Conservation (phyloP, 2,888 invertebrate genomes). For the Pimpla rufipes region DNA sequence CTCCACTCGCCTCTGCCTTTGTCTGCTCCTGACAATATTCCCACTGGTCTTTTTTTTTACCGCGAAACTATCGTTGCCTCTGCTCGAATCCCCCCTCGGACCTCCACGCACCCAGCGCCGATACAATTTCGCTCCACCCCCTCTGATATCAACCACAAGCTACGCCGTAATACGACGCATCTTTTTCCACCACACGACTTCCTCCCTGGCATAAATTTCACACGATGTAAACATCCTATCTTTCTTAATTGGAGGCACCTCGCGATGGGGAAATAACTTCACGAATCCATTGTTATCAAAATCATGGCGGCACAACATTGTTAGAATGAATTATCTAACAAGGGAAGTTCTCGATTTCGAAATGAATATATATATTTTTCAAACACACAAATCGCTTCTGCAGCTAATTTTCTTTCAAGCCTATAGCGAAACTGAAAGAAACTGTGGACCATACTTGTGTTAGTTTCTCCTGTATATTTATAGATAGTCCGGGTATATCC, state of each 20-base stretch:
- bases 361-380: not conserved
- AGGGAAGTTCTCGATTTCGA: not conserved
- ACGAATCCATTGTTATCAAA: not conserved
- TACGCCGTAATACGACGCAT: conserved; percentile 5
- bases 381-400: not conserved
- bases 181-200: conserved; percentile 8
- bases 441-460: conserved; percentile 15
- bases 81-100: conserved; percentile 31
- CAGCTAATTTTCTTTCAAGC: not conserved
- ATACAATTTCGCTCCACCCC: conserved; percentile 64
- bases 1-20: conserved; percentile 71
- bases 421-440: not conserved
- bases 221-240: not conserved
- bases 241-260: not conserved
- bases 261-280: not conserved
- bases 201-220: conserved; percentile 15
- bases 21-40: conserved; percentile 72
- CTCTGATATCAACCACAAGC: conserved; percentile 62
- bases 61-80: conserved; percentile 48
- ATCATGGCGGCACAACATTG: not conserved
- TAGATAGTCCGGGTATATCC: not conserved
- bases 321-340: not conserved
- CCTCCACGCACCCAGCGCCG: conserved; percentile 19
- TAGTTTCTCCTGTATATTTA: not conserved
- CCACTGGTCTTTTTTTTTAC: conserved; percentile 69